Evolutionary conservation across 2,113 vertebrate species (phyloP), one percentile per base, ranked within the genome.

Genomic region (Melierax canorus): DNA sequence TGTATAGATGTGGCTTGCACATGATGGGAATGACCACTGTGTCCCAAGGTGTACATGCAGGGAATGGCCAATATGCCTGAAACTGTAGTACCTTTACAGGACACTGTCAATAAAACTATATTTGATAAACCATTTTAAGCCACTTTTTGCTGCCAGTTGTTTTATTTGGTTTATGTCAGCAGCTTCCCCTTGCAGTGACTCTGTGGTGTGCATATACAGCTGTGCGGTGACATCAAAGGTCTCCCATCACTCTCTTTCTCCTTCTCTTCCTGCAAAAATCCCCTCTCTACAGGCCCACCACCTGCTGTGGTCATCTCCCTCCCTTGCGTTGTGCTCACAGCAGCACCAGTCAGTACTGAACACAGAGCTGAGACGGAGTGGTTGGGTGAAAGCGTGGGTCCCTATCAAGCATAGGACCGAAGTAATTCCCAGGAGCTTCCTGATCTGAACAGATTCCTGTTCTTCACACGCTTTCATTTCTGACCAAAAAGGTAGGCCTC

Each of bases 221-320:
- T 45, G 29, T 59, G 27, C 36, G 10, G 77, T 23, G 50, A 48
- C 27, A 50, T 30, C 41, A 71, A 55, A 67, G 36, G 11, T 71
- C 45, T 87, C 7, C 15, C 46, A 67, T 73, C 30, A 21, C 27
- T 71, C 88, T 16, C 20, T 74, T 88, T 69, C 43, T 76, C 30
- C 45, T 62, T 38, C n/a, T 89, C 34, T 78, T 81, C n/a, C 23
- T 39, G 15, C 1, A 6, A 63, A 91, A 91, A 34, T 59, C 34
- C 39, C 15, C 14, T 72, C 41, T 81, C 15, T 53, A 3, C 1
- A 8, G 18, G 26, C 26, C 32, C 18, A 7, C 21, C 24, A 7
- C 67, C 67, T 69, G 17, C 24, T 0, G 0, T 39, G 14, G 24
- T 74, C 36, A 38, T 34, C 38, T 69, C 29, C 15, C 5, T 77